Evolutionary conservation across 2,888 invertebrate species (phyloP), one percentile per base, ranked within the genome.

Genomic region (Ptychoptera contaminata): DNA sequence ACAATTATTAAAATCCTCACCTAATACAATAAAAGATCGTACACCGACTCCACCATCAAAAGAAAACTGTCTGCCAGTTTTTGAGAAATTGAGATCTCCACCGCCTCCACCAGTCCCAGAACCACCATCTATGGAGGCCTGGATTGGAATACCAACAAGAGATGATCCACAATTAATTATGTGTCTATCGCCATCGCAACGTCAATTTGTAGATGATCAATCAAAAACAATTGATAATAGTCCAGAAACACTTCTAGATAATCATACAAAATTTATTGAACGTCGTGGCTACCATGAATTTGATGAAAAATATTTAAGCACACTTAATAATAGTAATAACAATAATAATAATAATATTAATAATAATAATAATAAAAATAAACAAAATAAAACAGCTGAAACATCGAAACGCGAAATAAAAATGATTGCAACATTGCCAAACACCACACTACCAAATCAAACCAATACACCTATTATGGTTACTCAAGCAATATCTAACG

Each of bases 171-270:
- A 71, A 40, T 56, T 78, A 1, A 65, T 82, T 45, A 67, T 80
- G 8, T 82, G 79, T 54, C 67, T 84, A 10, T 83, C 84, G 1
- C 84, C 84, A 0, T 77, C 79, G 6, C 84, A 83, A 58, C 73
- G 74, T 56, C 68, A 69, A 55, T 63, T 74, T 37, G 68, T 74
- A 57, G 71, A 74, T 46, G 73, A 71, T 54, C 70, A 70, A 15
- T 48, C 44, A 15, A 40, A 50, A 48, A 38, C 50, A 47, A 8
- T 50, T 49, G 47, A 50, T 47, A 47, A 40, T 36, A 73, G 73
- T 50, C 73, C 75, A 2, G 77, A 75, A 54, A 72, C 73, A 51
- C 67, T 82, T 39, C 63, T 79, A 4, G 79, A 83, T 54, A 72
- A 79, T 52, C 82, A 83, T 54, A 71, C 69, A 51, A 82, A 80